These are phyloP conservation scores for Cordilura impudica DNA, from an alignment of 2,888 invertebrate species.

Conservation along the genomic window DNA sequence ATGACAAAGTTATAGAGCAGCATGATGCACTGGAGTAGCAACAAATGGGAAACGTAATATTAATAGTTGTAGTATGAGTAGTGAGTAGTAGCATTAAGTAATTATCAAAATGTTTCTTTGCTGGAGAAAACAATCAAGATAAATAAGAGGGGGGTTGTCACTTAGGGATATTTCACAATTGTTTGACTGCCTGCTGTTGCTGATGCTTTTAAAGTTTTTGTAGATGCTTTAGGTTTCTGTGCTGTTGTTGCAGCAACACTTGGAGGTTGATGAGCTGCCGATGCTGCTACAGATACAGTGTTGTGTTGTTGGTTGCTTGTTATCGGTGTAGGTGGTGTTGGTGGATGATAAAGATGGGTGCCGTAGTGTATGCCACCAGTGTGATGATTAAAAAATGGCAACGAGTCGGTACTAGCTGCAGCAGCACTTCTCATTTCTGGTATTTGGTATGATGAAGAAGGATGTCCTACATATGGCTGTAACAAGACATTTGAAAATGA, in stretches of 20 bases:
- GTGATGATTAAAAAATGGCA: slow-evolving; percentile 72
- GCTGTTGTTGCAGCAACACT: slow-evolving; percentile 59
- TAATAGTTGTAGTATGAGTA: not conserved
- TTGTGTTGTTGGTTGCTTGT: slow-evolving; percentile 28
- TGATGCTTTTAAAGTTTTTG: slow-evolving; percentile 43
- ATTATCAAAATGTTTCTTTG: slow-evolving; percentile 43
- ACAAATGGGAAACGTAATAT: slow-evolving; percentile 16
- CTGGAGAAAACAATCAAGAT: slow-evolving; percentile 30
- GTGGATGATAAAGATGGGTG: slow-evolving; percentile 73
- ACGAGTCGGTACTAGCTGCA: slow-evolving; percentile 61
- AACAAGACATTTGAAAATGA: slow-evolving; percentile 57
- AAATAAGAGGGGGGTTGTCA: slow-evolving; percentile 18
- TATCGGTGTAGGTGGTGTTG: slow-evolving; percentile 55
- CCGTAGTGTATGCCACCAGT: slow-evolving; percentile 73
- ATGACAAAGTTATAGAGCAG: not conserved
- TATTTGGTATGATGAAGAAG: slow-evolving; percentile 32
- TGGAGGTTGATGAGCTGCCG: slow-evolving; percentile 58
- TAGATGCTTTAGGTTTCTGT: slow-evolving; percentile 51
- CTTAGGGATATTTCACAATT: slow-evolving; percentile 73
- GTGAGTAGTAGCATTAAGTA: slow-evolving; percentile 26
- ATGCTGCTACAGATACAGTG: slow-evolving; percentile 39
- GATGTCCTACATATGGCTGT: slow-evolving; percentile 51
- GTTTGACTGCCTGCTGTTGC: slow-evolving; percentile 57
- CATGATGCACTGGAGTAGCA: slow-evolving; percentile 1
- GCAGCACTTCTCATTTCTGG: slow-evolving; percentile 48